Percentiles rank a stretch among this genome's conserved stretches.
Evolutionary conservation across 2,888 invertebrate species (phyloP).

Genomic region (Abrostola triplasia): DNA sequence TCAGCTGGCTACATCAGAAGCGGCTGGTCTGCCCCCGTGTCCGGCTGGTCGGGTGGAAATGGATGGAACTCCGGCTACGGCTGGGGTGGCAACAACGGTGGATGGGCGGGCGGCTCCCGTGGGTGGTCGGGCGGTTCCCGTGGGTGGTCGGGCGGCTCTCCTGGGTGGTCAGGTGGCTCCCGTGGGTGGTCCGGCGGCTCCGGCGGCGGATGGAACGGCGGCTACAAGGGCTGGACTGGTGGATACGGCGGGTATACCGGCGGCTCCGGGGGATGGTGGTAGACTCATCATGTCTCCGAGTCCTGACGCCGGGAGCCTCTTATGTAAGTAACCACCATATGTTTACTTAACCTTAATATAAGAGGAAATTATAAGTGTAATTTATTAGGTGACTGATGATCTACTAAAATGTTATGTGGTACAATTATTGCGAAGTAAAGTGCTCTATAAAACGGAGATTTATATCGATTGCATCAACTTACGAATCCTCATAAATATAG

Average conservation of each 20-base stretch:
- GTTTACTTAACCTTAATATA: not conserved
- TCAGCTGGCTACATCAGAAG: slow-evolving; percentile 66
- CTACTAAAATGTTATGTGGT: not conserved
- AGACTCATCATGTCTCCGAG: not conserved
- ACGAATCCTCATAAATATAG: not conserved
- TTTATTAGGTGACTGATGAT: not conserved
- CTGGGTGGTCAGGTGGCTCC: slow-evolving; percentile 20
- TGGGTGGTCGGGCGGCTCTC: slow-evolving; percentile 16
- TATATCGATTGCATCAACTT: not conserved
- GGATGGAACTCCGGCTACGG: slow-evolving; percentile 32
- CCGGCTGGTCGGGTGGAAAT: slow-evolving; percentile 18
- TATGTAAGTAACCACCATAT: too few species aligned
- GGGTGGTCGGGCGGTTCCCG: slow-evolving; percentile 17
- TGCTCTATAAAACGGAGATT: slow-evolving; percentile 1
- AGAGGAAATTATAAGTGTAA: too few species aligned
- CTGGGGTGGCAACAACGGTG: slow-evolving; percentile 26
- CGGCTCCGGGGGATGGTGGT: slow-evolving; percentile 37
- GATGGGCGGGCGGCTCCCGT: slow-evolving; percentile 16
- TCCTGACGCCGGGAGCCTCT: not conserved
- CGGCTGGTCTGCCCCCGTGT: slow-evolving; percentile 50
- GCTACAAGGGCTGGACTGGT: slow-evolving; percentile 17
- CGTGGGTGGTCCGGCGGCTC: not conserved
- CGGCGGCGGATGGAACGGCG: slow-evolving; percentile 16
- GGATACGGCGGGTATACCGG: not conserved
- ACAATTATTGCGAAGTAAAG: not conserved